Conservation (phyloP, 1,140 invertebrate genomes). For the Atopsyche davidsoni region DNA sequence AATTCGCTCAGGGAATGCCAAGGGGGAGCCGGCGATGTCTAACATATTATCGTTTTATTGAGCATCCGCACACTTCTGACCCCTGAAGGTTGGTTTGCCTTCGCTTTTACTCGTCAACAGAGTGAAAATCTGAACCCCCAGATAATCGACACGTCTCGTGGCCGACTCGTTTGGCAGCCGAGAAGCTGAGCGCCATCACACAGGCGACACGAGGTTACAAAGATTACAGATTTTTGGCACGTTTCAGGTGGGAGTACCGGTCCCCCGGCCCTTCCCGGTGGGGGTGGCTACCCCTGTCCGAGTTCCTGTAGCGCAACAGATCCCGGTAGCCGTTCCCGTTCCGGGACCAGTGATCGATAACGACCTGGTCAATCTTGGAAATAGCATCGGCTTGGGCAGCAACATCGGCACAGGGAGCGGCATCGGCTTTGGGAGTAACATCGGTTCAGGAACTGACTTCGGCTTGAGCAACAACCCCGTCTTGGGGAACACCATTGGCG, state of each 20-base stretch:
- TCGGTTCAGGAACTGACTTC: not conserved
- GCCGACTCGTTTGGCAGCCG: too few relatives aligned
- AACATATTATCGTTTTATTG: too few relatives aligned
- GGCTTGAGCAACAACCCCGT: not conserved
- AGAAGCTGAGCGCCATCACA: too few relatives aligned
- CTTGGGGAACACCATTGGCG: not conserved
- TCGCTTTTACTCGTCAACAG: too few relatives aligned
- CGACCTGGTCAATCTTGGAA: conserved; percentile 1
- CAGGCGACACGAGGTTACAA: too few relatives aligned
- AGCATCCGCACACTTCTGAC: too few relatives aligned
- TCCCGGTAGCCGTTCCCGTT: conserved; percentile 37
- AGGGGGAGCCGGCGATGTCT: too few relatives aligned
- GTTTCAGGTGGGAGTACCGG: conserved; percentile 42
- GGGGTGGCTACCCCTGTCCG: conserved; percentile 41
- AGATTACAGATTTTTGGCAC: too few relatives aligned
- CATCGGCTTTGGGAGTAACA: not conserved
- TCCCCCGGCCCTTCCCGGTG: conserved; percentile 44
- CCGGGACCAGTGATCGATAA: conserved; percentile 31
- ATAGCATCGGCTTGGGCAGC: not conserved
- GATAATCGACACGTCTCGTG: too few relatives aligned
- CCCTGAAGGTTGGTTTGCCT: too few relatives aligned
- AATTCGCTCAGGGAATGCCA: too few relatives aligned
- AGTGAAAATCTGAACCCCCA: too few relatives aligned
- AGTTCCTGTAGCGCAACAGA: conserved; percentile 38
- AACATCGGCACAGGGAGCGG: not conserved